phyloP scores from a whole-genome alignment of 2,113 vertebrate genomes.

The Anas platyrhynchos region DNA sequence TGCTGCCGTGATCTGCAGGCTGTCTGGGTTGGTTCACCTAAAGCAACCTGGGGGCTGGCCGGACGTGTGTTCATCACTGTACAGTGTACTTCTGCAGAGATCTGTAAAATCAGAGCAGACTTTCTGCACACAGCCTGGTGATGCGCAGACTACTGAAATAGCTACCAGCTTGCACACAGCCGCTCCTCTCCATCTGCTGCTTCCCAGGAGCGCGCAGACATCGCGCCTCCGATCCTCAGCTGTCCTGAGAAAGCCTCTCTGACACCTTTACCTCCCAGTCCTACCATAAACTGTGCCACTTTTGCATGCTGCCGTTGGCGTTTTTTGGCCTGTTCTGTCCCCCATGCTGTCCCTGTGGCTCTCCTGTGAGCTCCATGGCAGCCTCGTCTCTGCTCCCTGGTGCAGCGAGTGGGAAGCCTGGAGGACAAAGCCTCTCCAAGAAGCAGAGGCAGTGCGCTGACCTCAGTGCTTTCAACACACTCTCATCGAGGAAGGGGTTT shows the following conservation, averaged over 20 bases:
- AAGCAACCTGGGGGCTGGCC: accelerated
- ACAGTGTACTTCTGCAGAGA: neutral
- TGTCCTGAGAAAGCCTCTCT: neutral
- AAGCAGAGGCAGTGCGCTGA: accelerated
- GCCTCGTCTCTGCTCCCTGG: too few relatives aligned
- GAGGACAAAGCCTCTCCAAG: neutral
- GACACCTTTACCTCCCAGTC: neutral
- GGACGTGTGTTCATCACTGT: accelerated
- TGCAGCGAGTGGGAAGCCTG: accelerated
- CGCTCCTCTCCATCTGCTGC: neutral
- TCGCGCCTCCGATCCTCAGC: neutral
- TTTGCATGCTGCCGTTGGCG: neutral
- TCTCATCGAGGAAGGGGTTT: neutral
- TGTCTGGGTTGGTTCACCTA: neutral
- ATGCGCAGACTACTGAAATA: neutral
- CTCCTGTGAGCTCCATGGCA: neutral
- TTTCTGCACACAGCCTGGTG: accelerated
- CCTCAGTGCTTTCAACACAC: accelerated
- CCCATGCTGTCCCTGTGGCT: accelerated
- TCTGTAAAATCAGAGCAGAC: neutral
- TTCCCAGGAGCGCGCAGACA: neutral
- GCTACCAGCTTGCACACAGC: neutral
- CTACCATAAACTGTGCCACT: accelerated
- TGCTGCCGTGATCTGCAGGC: neutral
- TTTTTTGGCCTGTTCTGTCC: neutral